Evolutionary conservation across 2,888 invertebrate genomes (phyloP).

Genomic region (Drosophila neutralis): DNA sequence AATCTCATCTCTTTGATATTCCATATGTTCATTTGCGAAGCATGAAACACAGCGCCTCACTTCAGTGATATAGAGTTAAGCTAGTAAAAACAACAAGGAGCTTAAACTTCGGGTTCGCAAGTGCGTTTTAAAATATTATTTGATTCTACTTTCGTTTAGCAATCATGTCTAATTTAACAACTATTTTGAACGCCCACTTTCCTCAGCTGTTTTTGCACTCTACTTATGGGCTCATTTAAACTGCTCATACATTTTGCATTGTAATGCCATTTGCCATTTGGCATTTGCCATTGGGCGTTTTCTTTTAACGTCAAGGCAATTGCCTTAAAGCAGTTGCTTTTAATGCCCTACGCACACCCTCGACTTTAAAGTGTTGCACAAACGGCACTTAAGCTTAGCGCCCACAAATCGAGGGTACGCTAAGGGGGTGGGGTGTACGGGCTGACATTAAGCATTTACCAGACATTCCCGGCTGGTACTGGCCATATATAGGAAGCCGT

Average conservation of each 20-base stretch:
- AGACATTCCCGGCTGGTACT: constrained; percentile 14
- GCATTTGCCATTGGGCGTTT: constrained; percentile 18
- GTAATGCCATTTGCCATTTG: constrained; percentile 25
- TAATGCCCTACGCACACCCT: constrained; percentile 6
- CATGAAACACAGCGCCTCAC: too few relatives aligned
- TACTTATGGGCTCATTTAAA: neutral
- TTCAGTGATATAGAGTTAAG: too few relatives aligned
- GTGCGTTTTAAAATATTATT: neutral
- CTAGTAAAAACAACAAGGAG: too few relatives aligned
- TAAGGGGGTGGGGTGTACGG: neutral
- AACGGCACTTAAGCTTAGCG: constrained; percentile 50
- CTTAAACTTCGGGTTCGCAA: neutral
- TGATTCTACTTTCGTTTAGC: neutral
- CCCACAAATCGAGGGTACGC: constrained; percentile 33
- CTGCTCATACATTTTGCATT: neutral
- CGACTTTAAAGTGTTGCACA: constrained; percentile 48
- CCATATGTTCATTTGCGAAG: neutral
- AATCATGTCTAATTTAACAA: neutral
- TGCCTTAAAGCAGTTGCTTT: constrained; percentile 42
- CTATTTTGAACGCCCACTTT: neutral
- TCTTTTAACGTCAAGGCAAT: constrained; percentile 32
- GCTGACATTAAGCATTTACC: constrained; percentile 8
- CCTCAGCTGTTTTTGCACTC: neutral
- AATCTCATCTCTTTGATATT: neutral
- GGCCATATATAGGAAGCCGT: constrained; percentile 46